Evolutionary conservation across 2,797 vertebrate species (phyloP).

Genomic region (Austrolebias charrua): DNA sequence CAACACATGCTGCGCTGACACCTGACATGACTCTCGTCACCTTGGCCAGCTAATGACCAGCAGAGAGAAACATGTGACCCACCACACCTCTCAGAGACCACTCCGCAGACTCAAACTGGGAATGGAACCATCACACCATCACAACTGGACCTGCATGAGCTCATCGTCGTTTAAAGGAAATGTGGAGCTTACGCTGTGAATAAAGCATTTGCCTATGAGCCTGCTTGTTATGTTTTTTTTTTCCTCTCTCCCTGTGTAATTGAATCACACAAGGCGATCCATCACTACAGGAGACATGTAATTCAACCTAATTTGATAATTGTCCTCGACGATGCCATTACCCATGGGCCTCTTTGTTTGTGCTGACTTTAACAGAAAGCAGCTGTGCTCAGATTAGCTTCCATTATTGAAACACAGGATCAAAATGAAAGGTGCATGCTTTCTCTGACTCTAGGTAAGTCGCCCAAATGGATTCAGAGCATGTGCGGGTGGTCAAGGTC

Average conservation of each 20-base stretch:
- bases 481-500: conserved; percentile 27
- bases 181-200: conserved; percentile 28
- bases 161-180: conserved; percentile 28
- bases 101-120: conserved; percentile 27
- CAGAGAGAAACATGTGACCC: conserved; percentile 46
- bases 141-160: conserved; percentile 14
- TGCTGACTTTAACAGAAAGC: conserved; percentile 70
- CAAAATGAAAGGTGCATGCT: conserved; percentile 27
- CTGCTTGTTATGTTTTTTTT: conserved; percentile 20
- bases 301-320: conserved; percentile 75
- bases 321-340: conserved; percentile 61
- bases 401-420: conserved; percentile 63
- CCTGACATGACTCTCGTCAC: conserved; percentile 62
- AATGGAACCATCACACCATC: conserved; percentile 15
- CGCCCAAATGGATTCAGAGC: conserved; percentile 33
- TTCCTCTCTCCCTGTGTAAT: conserved; percentile 47
- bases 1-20: conserved; percentile 42
- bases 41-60: conserved; percentile 67
- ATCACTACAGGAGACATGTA: conserved; percentile 64
- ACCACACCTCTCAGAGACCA: conserved; percentile 48
- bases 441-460: conserved; percentile 22
- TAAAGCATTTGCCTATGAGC: conserved; percentile 46
- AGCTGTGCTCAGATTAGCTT: conserved; percentile 69
- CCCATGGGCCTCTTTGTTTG: conserved; percentile 65
- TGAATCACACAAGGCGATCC: conserved; percentile 67